Base-by-base conservation (phyloP, 2,888 invertebrate genomes). In the Palloptera scutellata region DNA sequence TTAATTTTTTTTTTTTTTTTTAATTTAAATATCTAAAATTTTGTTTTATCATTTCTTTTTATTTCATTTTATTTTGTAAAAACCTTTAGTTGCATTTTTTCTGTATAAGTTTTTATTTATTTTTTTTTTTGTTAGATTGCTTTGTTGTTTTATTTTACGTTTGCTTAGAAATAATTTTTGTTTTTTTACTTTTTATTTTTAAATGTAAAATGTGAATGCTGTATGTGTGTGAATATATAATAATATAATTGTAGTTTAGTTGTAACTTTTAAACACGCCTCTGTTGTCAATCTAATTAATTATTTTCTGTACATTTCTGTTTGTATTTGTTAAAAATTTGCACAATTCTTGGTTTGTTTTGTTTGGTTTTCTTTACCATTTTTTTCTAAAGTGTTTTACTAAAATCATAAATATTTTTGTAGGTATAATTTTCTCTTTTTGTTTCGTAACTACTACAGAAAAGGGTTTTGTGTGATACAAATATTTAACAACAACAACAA, bases 101-200 rank as follows among this genome's bases (percentile, higher is more conserved):
- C 57, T 65, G 40, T 63, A 66, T 61, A 61, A 62, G 54, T 68
- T 70, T 65, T 66, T 62, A 60, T 70, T 70, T 65, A 17, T 42
- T 54, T 43, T 17, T 54, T 43, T 51, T 66, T 53, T 58, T 48
- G 13, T 30, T 51, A 40, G 13, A 52, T 65, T 19, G 30, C 40
- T 52, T 53, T 59, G 4, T 51, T 53, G 19, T 19, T 70, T 58
- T 64, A 61, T 61, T 51, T 55, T 59, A 52, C 30, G 53, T 48
- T 53, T 60, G 48, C 1, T 68, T 68, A 53, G 52, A 57, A 43
- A 61, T 61, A 64, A 64, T 64, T 57, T 58, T 11, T 62, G 57
- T 58, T 68, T 13, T 68, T 66, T 61, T 66, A 66, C 66, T 61
- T 58, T 51, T 57, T 68, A 41, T 15, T 48, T 48, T 45, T 45